A percentile compares a stretch with the other conserved stretches of the same genome.
Evolutionary conservation across 2,888 invertebrate genomes (phyloP).

Genomic region (Tetragonisca angustula): DNA sequence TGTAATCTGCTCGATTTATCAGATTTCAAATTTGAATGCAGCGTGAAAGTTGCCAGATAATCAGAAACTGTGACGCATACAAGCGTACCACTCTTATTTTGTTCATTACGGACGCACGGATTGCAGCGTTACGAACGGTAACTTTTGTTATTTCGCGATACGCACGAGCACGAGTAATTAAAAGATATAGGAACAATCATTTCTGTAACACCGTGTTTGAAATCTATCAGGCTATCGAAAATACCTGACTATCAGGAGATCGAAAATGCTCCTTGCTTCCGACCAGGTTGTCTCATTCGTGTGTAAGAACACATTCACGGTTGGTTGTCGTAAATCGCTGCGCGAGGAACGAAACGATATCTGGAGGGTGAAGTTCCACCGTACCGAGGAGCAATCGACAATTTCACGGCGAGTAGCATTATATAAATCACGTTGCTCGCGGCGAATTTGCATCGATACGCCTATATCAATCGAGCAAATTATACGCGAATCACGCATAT

Average conservation of each 20-base stretch:
- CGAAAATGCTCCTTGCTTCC: constrained; percentile 23
- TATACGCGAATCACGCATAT: not conserved
- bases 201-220: not conserved
- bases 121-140: not conserved
- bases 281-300: not conserved
- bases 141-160: not conserved
- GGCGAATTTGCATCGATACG: not conserved
- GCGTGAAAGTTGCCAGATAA: constrained; percentile 17
- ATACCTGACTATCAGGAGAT: constrained; percentile 12
- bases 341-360: constrained; percentile 6
- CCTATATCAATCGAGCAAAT: not conserved
- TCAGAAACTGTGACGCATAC: constrained; percentile 25
- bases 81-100: not conserved
- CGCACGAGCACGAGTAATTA: not conserved
- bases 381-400: constrained; percentile 20
- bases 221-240: constrained; percentile 28
- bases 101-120: not conserved
- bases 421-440: constrained; percentile 28
- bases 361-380: constrained; percentile 12
- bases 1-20: constrained; percentile 32
- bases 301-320: constrained; percentile 13
- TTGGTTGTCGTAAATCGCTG: constrained; percentile 38
- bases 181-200: no score
- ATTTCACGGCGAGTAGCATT: constrained; percentile 37
- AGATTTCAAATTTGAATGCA: constrained; percentile 23